phyloP scores from a whole-genome alignment of 2,888 invertebrate species.

The Ferdinandea cuprea region DNA sequence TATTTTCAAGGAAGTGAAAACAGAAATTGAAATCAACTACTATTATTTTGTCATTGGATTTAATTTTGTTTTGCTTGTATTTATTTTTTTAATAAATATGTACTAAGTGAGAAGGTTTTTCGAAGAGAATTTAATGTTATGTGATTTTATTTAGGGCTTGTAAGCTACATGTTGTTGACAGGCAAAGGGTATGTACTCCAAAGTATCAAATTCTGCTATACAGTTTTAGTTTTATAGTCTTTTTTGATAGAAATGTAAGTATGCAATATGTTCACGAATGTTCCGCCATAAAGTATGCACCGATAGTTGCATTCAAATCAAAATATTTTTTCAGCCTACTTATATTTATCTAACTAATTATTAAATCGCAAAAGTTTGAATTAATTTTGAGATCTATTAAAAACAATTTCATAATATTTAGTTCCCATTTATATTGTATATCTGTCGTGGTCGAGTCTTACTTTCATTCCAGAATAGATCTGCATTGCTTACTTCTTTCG shows the following conservation, averaged over 20 bases:
- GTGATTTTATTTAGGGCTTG: neutral
- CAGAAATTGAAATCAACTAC: conserved; percentile 28
- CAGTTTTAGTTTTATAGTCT: too few species aligned
- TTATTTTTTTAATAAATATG: conserved; percentile 63
- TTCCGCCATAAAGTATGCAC: neutral
- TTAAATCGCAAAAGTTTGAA: too few species aligned
- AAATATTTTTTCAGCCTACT: too few species aligned
- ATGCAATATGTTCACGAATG: neutral
- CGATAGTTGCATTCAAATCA: neutral
- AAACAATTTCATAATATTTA: too few species aligned
- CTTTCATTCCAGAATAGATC: too few species aligned
- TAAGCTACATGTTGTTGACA: neutral
- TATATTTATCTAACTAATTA: too few species aligned
- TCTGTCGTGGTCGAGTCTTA: too few species aligned
- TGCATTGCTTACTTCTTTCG: too few species aligned
- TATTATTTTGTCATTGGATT: conserved; percentile 21
- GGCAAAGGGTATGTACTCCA: too few species aligned
- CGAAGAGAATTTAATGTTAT: neutral
- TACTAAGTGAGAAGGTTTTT: conserved; percentile 17
- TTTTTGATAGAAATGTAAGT: neutral
- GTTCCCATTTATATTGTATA: too few species aligned
- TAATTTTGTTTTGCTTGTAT: conserved; percentile 39
- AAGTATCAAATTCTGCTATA: too few species aligned
- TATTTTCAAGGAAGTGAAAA: conserved; percentile 19
- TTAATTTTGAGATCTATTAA: too few species aligned